Base-by-base conservation (phyloP, 2,797 vertebrate genomes). In the Typhlichthys subterraneus region DNA sequence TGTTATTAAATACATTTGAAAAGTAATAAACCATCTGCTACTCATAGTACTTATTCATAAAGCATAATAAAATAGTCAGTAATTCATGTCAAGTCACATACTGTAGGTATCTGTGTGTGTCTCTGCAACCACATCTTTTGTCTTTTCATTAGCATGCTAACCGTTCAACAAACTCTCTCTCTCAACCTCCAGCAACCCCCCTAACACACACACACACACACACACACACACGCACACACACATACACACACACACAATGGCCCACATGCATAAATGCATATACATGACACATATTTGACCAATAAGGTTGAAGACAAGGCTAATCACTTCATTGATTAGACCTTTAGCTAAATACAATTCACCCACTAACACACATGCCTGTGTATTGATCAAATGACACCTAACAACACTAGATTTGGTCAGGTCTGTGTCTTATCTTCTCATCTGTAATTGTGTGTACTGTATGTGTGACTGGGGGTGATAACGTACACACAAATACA, bases 261-360 rank as follows among this genome's bases (percentile, higher is more conserved):
- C 67, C 70, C 50, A 46, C 42, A 58, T 73, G 65, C 59, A 17
- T 17, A 17, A 17, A 17, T 61, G 17, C 42, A 19, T 19, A 19
- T 19, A 19, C 1, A 19, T 2, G 45, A 63, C 54, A 62, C 3
- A 38, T 38, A 5, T 1, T 45, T 59, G 9, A 62, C 72, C 84
- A 79, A 89, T 84, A 74, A 80, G 77, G 54, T 23, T 63, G 70
- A 81, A 85, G 81, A 85, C 80, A 51, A 53, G 45, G 17, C 51
- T 38, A 38, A 8, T 38, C 33, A 38, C 33, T 8, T 6, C 76
- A 86, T 82, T 31, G 83, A 87, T 82, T 67, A 58, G 59, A 53
- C 59, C 80, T 71, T 73, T 10, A 61, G 73, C 78, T 70, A 64
- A 65, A 67, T 23, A 2, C 19, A 23, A 23, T 23, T 2, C 19